Evolutionary conservation across 92 coral and sea anemone genomes (phyloP).

Genomic region (Porites evermanni): DNA sequence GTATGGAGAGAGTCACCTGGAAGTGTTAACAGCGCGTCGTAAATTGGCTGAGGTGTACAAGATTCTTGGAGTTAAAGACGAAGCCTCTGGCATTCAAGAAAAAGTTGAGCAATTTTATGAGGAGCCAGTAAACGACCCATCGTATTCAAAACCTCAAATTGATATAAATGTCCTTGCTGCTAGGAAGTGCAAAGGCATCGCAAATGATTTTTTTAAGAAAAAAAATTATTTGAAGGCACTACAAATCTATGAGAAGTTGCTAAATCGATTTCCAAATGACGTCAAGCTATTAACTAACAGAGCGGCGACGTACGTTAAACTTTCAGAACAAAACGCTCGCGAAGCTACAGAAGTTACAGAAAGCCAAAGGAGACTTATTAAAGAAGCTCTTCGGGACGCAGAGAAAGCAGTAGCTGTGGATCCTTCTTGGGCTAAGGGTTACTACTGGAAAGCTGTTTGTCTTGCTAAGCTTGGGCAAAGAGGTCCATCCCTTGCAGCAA

Average conservation of each 20-base stretch:
- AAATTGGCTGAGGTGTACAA: background rate
- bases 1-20: background rate
- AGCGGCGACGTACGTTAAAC: background rate
- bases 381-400: background rate
- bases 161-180: background rate
- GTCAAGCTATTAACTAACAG: slow-evolving; percentile 10
- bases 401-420: background rate
- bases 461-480: slow-evolving; percentile 6
- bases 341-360: background rate
- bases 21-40: rapidly evolving
- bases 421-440: slow-evolving; percentile 16
- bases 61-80: background rate
- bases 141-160: background rate
- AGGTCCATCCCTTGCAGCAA: slow-evolving; percentile 17
- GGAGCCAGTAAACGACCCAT: background rate
- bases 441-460: slow-evolving; percentile 17
- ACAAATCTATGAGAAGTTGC: background rate
- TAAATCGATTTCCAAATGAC: background rate
- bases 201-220: background rate
- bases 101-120: background rate
- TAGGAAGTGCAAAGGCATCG: background rate
- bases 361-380: background rate
- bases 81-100: background rate
- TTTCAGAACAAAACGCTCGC: background rate
- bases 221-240: background rate